phyloP scores from a whole-genome alignment of 2,888 invertebrate species.

The Tinea trinotella region DNA sequence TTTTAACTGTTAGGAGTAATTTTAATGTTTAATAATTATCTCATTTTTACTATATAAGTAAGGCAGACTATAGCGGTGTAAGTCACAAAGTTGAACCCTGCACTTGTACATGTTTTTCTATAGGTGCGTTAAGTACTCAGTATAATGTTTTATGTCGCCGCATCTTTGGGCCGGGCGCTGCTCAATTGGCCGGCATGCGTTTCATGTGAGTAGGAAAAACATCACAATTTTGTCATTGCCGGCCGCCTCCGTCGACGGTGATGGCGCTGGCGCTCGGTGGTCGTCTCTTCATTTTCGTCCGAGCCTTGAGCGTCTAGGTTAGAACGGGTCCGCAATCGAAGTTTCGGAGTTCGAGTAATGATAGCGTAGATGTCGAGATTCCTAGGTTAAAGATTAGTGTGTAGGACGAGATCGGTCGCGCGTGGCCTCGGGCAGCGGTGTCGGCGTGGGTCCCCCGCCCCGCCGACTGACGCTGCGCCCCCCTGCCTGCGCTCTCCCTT shows the following conservation, averaged over 20 bases:
- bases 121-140: constrained; percentile 4
- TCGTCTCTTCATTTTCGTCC: constrained; percentile 50
- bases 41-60: constrained; percentile 31
- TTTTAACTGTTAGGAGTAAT: constrained; percentile 27
- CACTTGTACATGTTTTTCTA: constrained; percentile 24
- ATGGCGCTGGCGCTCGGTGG: constrained; percentile 50
- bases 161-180: not conserved
- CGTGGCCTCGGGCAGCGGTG: constrained; percentile 47
- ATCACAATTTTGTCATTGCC: constrained; percentile 68
- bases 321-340: constrained; percentile 57
- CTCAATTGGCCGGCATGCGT: not conserved
- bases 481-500: constrained; percentile 22
- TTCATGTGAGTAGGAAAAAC: constrained; percentile 43
- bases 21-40: not conserved
- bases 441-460: constrained; percentile 36
- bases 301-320: constrained; percentile 25
- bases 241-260: constrained; percentile 46
- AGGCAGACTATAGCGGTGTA: constrained; percentile 39
- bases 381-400: constrained; percentile 67
- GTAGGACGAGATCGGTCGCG: constrained; percentile 52
- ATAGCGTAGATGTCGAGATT: constrained; percentile 55
- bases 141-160: not conserved
- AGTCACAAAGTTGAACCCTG: constrained; percentile 64
- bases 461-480: constrained; percentile 26
- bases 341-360: not conserved